Conservation (phyloP, 2,888 invertebrate genomes). For the Auanema freiburgensis region DNA sequence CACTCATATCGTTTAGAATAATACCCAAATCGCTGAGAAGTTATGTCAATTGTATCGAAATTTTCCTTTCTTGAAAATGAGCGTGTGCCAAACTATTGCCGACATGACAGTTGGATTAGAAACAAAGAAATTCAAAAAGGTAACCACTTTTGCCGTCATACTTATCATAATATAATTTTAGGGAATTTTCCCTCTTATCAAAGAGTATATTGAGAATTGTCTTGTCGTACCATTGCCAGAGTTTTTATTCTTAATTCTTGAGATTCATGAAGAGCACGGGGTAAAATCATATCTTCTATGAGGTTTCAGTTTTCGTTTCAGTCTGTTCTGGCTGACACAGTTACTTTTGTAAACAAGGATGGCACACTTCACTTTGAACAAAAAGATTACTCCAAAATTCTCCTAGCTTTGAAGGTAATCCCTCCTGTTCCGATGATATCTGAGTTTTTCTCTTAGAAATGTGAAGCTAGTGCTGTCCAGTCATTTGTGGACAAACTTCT, state of each 20-base stretch:
- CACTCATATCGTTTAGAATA: slow-evolving; percentile 17
- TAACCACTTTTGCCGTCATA: slow-evolving; percentile 7
- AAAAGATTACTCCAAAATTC: slow-evolving; percentile 21
- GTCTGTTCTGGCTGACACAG: slow-evolving; percentile 15
- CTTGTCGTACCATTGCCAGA: slow-evolving; percentile 11
- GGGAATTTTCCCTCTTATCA: slow-evolving; percentile 22
- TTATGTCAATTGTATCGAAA: slow-evolving; percentile 25
- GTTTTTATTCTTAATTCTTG: slow-evolving; percentile 20
- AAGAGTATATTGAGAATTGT: slow-evolving; percentile 24
- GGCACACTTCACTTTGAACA: slow-evolving; percentile 24
- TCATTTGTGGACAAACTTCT: slow-evolving; percentile 24
- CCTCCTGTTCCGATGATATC: neutral
- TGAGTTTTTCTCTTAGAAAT: slow-evolving; percentile 21
- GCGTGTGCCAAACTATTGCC: slow-evolving; percentile 26
- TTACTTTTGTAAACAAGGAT: slow-evolving; percentile 33
- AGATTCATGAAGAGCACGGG: slow-evolving; percentile 19
- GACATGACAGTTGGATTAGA: slow-evolving; percentile 22
- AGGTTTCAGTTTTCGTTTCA: neutral
- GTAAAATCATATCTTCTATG: slow-evolving; percentile 2
- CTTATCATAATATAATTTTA: slow-evolving; percentile 14
- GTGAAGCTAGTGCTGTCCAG: slow-evolving; percentile 23
- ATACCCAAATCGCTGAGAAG: slow-evolving; percentile 25
- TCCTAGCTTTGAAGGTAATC: slow-evolving; percentile 25
- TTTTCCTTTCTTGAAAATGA: slow-evolving; percentile 28
- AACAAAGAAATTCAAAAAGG: slow-evolving; percentile 29